Evolutionary conservation across 1,140 invertebrate genomes (phyloP).

Genomic region (Drosophila parvula): DNA sequence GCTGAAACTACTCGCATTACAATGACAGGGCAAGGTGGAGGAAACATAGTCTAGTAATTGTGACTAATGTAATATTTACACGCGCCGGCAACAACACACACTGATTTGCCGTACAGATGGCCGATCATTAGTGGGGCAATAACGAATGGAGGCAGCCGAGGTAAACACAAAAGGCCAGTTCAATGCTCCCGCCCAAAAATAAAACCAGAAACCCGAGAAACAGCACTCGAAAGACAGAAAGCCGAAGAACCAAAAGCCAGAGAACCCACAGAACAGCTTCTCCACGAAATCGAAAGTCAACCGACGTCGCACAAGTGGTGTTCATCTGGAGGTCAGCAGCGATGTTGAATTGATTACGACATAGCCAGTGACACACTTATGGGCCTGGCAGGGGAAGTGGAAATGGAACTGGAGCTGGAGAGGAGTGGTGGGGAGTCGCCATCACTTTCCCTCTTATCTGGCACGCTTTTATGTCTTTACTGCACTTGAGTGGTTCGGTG

Average conservation of each 20-base stretch:
- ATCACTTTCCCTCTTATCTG: constrained; percentile 15
- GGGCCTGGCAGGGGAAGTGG: constrained; percentile 5
- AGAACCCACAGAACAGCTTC: constrained; percentile 57
- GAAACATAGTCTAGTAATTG: constrained; percentile 15
- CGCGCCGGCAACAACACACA: constrained; percentile 32
- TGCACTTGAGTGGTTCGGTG: constrained; percentile 12
- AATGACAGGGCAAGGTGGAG: background rate
- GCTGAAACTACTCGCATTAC: constrained; percentile 8
- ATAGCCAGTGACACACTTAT: constrained; percentile 44
- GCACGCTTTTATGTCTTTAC: constrained; percentile 42
- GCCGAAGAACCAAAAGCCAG: constrained; percentile 21
- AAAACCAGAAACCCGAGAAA: constrained; percentile 17
- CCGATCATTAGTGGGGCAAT: constrained; percentile 44
- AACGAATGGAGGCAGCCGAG: constrained; percentile 1
- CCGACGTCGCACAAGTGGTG: constrained; percentile 49
- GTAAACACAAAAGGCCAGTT: constrained; percentile 40
- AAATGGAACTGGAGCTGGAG: background rate
- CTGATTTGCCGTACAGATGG: constrained; percentile 20
- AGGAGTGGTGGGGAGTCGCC: constrained; percentile 13
- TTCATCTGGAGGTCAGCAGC: constrained; percentile 56
- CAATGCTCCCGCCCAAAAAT: constrained; percentile 47
- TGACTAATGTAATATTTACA: constrained; percentile 74
- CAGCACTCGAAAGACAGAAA: constrained; percentile 9
- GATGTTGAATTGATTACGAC: constrained; percentile 56
- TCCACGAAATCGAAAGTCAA: constrained; percentile 65